Conservation (phyloP, 2,888 invertebrate species). For the Xestia ashworthii region DNA sequence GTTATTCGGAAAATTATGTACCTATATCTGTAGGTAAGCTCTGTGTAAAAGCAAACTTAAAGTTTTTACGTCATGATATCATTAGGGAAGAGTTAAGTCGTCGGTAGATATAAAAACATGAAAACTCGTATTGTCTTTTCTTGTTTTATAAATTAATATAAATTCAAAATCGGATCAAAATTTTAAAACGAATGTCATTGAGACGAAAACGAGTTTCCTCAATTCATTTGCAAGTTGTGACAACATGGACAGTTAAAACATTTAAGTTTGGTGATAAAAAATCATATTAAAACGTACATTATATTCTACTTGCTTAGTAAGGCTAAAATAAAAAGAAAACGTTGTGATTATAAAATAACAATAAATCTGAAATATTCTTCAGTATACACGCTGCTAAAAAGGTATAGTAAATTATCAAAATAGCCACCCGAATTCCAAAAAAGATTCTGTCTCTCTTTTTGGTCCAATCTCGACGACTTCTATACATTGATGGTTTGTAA, state of each 20-base stretch:
- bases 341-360: conserved; percentile 29
- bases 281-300: conserved; percentile 18
- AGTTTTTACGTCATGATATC: conserved; percentile 83
- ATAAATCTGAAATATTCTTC: conserved; percentile 22
- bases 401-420: conserved; percentile 10
- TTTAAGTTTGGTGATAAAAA: conserved; percentile 27
- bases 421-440: conserved; percentile 13
- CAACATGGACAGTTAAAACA: conserved; percentile 35
- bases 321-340: conserved; percentile 35
- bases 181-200: conserved; percentile 40
- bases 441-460: conserved; percentile 20
- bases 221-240: conserved; percentile 36
- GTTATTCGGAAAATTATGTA: conserved; percentile 74
- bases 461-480: conserved; percentile 52
- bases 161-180: conserved; percentile 43
- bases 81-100: conserved; percentile 78
- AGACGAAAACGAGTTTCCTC: conserved; percentile 39
- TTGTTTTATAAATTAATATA: conserved; percentile 46
- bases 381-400: conserved; percentile 19
- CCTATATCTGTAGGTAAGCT: conserved; percentile 65
- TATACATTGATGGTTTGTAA: conserved; percentile 42
- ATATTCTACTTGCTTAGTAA: conserved; percentile 33
- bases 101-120: conserved; percentile 74
- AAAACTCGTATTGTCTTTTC: conserved; percentile 44
- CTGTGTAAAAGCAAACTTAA: conserved; percentile 71